Base-by-base conservation (phyloP, 2,888 invertebrate species). In the Palloptera scutellata region DNA sequence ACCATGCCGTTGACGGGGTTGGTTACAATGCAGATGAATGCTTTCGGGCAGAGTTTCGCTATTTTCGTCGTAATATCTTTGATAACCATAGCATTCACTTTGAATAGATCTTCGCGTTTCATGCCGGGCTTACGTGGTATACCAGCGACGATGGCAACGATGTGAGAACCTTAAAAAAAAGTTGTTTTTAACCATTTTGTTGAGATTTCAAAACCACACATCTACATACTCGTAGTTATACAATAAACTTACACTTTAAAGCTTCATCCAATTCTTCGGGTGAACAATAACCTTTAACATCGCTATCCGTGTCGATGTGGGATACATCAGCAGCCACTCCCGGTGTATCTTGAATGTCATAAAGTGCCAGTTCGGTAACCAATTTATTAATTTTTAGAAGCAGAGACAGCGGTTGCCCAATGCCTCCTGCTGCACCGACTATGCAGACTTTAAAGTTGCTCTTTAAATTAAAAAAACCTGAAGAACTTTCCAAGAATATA, bases 1-100 rank as follows among this genome's bases (percentile, higher is more conserved):
- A 99, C 95, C 75, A 97, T 95, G 60, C 96, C 96, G 86, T 98
- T 98, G 13, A 98, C 94, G 0, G 98, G 98, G 86, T 98, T 98
- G 12, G 98, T 95, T 84, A 98, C 96, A 81, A 98, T 94, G 61
- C 93, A 94, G 71, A 98, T 84, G 64, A 97, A 88, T 17, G 98
- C 97, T 77, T 94, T 92, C 13, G 98, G 98, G 19, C 95, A 90
- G 71, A 88, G 88, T 83, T 91, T 87, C 1, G 96, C 93, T 70
- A 92, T 87, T 20, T 91, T 92, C 52, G 87, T 83, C 1, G 92
- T 91, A 68, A 99, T 87, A 83, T 95, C 92, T 11, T 93, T 88
- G 0, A 97, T 96, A 77, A 99, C 95, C 9, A 92, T 91, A 6
- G 97, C 98, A 84, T 98, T 98, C 0, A 93, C 95, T 85, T 95